These are phyloP conservation scores for Schlechtendalia chinensis DNA, from an alignment of 1,140 invertebrate species.

Conservation along the genomic window DNA sequence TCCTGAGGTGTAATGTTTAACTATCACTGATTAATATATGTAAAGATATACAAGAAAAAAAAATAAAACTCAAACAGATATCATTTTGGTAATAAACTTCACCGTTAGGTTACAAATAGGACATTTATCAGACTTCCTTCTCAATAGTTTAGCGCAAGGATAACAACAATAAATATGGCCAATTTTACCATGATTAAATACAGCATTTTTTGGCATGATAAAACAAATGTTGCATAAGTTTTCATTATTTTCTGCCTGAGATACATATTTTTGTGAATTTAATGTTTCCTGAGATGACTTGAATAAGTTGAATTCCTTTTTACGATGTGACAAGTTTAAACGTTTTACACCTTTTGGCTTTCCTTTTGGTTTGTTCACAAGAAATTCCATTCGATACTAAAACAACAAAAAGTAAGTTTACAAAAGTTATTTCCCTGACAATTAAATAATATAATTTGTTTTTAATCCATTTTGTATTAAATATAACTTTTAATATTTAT, in stretches of 20 bases:
- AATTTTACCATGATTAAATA: conserved; percentile 65
- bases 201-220: conserved; percentile 63
- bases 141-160: conserved; percentile 65
- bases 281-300: background rate
- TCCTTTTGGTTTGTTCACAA: background rate
- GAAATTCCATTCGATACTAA: conserved; percentile 28
- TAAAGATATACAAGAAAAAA: too few relatives aligned
- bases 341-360: background rate
- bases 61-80: background rate
- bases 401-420: background rate
- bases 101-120: conserved; percentile 68
- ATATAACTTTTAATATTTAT: too few relatives aligned
- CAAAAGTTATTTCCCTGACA: background rate
- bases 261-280: background rate
- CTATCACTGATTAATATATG: too few relatives aligned
- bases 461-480: too few relatives aligned
- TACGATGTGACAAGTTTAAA: background rate
- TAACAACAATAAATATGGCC: conserved; percentile 70
- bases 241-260: background rate
- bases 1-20: too few relatives aligned
- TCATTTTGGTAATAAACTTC: conserved; percentile 59
- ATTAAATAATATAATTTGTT: background rate
- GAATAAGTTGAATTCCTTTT: background rate
- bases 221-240: conserved; percentile 62
- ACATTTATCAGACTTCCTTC: conserved; percentile 63